Percentiles rank a stretch among this genome's conserved stretches.
Conservation (phyloP, 2,797 vertebrate genomes). For the Pampus argenteus region DNA sequence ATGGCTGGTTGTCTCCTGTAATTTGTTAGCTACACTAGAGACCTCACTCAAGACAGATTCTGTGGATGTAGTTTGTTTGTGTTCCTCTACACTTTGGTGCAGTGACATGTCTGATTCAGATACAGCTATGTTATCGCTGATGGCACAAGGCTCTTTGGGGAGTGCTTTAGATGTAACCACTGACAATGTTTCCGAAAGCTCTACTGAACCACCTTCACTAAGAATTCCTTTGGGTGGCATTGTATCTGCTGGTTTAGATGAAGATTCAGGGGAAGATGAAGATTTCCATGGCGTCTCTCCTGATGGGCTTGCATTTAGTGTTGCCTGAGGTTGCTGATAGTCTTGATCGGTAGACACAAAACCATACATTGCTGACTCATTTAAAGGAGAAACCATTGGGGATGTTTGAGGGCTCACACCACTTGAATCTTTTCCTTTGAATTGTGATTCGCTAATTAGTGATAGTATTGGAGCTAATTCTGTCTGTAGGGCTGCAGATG, state of each 20-base stretch:
- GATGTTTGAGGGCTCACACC: constrained; percentile 16
- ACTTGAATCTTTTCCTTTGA: constrained; percentile 18
- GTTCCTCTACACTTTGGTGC: constrained; percentile 41
- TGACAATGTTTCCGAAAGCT: constrained; percentile 33
- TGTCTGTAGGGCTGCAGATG: background rate
- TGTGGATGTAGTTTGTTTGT: constrained; percentile 20
- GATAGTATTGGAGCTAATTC: constrained; percentile 36
- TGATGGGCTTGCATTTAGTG: constrained; percentile 14
- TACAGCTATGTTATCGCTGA: constrained; percentile 7
- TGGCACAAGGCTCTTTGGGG: constrained; percentile 10
- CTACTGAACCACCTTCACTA: constrained; percentile 65
- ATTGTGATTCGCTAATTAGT: constrained; percentile 57
- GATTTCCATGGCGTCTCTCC: constrained; percentile 20
- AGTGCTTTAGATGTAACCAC: constrained; percentile 19
- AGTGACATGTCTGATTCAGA: constrained; percentile 32
- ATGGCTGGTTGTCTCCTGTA: constrained; percentile 30
- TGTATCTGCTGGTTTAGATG: constrained; percentile 21
- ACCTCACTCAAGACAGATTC: constrained; percentile 9
- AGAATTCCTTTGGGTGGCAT: constrained; percentile 17
- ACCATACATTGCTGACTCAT: background rate
- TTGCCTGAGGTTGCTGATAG: constrained; percentile 23
- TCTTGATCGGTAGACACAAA: constrained; percentile 30
- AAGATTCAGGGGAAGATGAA: constrained; percentile 19
- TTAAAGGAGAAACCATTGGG: constrained; percentile 7
- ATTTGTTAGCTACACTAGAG: constrained; percentile 9